phyloP scores from a whole-genome alignment of 1,140 invertebrate species.

The Bombus sylvicola region DNA sequence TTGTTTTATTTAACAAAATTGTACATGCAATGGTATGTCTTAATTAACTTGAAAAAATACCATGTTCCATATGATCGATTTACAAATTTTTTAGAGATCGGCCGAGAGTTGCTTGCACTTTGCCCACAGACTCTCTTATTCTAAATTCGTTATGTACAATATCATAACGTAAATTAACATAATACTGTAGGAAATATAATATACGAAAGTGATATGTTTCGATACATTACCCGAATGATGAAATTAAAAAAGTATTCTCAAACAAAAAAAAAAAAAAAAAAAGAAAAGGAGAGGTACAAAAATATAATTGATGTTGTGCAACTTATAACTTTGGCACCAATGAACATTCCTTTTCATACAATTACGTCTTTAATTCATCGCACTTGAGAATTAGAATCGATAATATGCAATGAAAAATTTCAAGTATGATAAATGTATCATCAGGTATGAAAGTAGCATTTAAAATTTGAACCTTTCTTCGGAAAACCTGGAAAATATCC shows the following conservation, averaged over 20 bases:
- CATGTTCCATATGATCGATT: neutral
- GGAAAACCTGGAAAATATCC: neutral
- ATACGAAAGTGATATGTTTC: neutral
- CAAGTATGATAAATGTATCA: neutral
- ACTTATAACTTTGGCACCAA: conserved; percentile 1
- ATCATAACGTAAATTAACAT: neutral
- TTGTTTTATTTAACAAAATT: conserved; percentile 36
- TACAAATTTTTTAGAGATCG: neutral
- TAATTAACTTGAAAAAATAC: neutral
- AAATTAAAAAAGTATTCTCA: neutral
- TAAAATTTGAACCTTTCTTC: neutral
- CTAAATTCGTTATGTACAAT: neutral
- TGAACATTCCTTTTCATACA: neutral
- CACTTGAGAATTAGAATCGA: neutral
- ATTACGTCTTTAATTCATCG: neutral
- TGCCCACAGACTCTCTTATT: too few relatives aligned
- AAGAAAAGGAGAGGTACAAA: neutral
- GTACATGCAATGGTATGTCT: conserved; percentile 11
- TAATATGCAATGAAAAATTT: too few relatives aligned
- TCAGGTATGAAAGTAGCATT: conserved; percentile 33
- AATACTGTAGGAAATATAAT: neutral
- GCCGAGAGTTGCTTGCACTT: too few relatives aligned
- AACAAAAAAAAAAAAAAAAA: too few relatives aligned
- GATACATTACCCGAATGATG: neutral
- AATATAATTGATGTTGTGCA: neutral